Evolutionary conservation across 2,113 vertebrate species (phyloP), one percentile per base, ranked within the genome.

Genomic region (Pipa parva): DNA sequence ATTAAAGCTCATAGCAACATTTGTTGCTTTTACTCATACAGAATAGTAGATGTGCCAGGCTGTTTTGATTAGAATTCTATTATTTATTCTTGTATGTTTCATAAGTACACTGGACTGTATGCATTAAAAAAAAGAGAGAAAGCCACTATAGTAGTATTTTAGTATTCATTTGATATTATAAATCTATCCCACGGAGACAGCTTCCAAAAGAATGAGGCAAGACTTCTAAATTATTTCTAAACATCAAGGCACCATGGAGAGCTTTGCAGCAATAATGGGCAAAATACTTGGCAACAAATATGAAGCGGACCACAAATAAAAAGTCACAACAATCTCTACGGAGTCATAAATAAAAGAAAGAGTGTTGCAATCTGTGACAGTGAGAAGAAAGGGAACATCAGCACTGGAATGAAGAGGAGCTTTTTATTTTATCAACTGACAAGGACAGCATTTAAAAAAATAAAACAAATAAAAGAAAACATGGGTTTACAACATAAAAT

Each of bases 381-480:
- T 31, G 48, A 70, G 57, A 54, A 70, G 0, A 64, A 71, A 1
- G 10, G 45, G 42, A 57, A 46, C 8, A 33, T 39, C 59, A 48
- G 61, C 45, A 63, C 2, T 50, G 31, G 2, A 72, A 79, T 72
- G 65, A 57, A 68, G 65, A 68, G 57, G 56, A 28, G 65, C 65
- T 60, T 56, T 68, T 68, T 60, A 68, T 68, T 68, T 59, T 21
- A 61, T 54, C 31, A 25, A 4, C 24, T 28, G 29, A 60, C 45
- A 63, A 66, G 69, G 63, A 71, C 28, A 57, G 63, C 69, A 55
- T 42, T 59, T 22, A 72, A 58, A 48, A 72, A 58, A 48, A 29
- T 27, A 26, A 50, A 8, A 10, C 27, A 54, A 17, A 28, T 5
- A 28, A 29, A 56, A 56, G 31, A 46, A 59, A 68, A 61, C 57